These are phyloP conservation scores for Aurelia sp. DNA, from an alignment of 30 jellyfish, hydroid and myxozoan genomes.

Conservation along the genomic window DNA sequence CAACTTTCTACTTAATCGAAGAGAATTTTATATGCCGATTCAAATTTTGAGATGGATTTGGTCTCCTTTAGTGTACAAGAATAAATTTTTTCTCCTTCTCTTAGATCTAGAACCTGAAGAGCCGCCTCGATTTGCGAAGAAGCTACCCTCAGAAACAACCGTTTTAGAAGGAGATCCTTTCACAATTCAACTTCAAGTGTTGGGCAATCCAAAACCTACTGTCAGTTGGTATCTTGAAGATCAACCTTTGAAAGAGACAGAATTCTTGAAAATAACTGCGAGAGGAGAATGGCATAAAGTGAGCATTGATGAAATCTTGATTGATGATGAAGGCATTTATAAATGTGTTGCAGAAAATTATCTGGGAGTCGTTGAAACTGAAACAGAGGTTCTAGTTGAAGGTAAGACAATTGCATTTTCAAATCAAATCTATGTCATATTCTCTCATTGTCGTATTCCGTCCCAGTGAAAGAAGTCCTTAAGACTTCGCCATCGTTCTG, in stretches of 20 bases:
- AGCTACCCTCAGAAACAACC: conserved; percentile 57
- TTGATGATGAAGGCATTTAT: conserved; percentile 91
- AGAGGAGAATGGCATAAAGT: conserved; percentile 77
- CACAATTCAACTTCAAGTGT: conserved; percentile 61
- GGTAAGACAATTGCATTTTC: conserved; percentile 34
- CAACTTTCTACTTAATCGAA: too few relatives aligned
- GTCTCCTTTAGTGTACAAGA: too few relatives aligned
- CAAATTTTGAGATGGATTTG: too few relatives aligned
- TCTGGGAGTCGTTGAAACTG: conserved; percentile 71
- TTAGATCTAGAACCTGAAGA: conserved; percentile 70
- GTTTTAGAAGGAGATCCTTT: conserved; percentile 89
- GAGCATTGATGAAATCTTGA: conserved; percentile 67
- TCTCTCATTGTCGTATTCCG: too few relatives aligned
- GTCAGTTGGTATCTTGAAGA: conserved; percentile 81
- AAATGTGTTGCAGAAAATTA: conserved; percentile 85
- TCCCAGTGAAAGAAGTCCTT: too few relatives aligned
- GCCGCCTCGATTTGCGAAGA: conserved; percentile 76
- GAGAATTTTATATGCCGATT: too few relatives aligned
- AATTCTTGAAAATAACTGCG: conserved; percentile 57
- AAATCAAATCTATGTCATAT: too few relatives aligned
- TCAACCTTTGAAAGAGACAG: conserved; percentile 56
- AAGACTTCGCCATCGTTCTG: too few relatives aligned
- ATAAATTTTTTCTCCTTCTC: background rate
- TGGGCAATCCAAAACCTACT: conserved; percentile 81
- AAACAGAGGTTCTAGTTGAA: conserved; percentile 89